Evolutionary conservation across 2,113 vertebrate species (phyloP), one percentile per base, ranked within the genome.

Genomic region (Pseudolaguvia tuberculata): DNA sequence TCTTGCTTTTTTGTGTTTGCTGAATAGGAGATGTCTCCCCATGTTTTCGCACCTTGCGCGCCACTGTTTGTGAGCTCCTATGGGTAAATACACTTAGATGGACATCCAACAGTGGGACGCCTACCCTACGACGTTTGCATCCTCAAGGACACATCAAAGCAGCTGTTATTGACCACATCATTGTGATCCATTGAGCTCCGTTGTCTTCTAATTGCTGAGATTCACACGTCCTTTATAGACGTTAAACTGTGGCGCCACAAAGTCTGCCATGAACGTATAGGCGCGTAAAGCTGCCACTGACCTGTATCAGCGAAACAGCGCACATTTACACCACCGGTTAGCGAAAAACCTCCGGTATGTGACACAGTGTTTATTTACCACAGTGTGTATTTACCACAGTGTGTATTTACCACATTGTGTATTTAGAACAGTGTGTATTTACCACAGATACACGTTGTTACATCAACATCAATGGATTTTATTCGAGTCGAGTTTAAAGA

Each of bases 81-180:
- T 48, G 20, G 80, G 76, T 80, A 78, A 75, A 84, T 83, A 9
- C 78, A 74, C 78, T 72, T 70, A 29, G 72, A 62, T 35, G 75
- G 50, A 67, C 51, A 72, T 83, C 80, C 80, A 67, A 48, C 72
- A 53, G 72, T 70, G 48, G 35, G 67, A 59, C 78, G 73, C 79
- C 21, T 14, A 55, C 56, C 21, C 18, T 56, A 45, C 69, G 20
- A 48, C 65, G 85, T 85, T 84, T 82, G 76, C 86, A 81, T 84
- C 82, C 84, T 86, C 82, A 87, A 85, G 85, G 75, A 45, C 58
- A 86, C 84, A 82, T 90, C 86, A 90, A 89, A 91, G 89, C 58
- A 3, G 57, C 57, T 17, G 69, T 84, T 86, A 87, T 35, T 66
- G 55, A 82, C 55, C 1, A 80, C 66, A 89, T 89, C 83, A 89